phyloP scores from a whole-genome alignment of 2,113 vertebrate species.

The Scolopax mira region DNA sequence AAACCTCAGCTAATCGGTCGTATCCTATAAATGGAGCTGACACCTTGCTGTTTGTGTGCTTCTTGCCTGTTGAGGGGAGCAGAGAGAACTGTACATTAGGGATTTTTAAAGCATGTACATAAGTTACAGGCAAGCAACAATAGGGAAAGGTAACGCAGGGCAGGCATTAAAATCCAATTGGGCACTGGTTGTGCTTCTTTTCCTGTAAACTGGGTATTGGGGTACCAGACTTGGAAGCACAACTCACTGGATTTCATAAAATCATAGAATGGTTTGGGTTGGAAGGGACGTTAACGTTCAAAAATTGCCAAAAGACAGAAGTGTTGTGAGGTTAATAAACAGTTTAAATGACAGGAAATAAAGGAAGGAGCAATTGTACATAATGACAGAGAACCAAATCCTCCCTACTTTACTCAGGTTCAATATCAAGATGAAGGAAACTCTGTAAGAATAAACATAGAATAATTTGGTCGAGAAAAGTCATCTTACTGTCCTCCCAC shows the following conservation, averaged over 20 bases:
- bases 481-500: not conserved
- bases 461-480: not conserved
- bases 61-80: not conserved
- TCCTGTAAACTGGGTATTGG: not conserved
- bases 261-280: not conserved
- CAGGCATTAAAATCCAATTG: slow-evolving; percentile 9
- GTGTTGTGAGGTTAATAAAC: not conserved
- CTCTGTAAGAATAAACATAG: not conserved
- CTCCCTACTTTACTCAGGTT: not conserved
- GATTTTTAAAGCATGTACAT: not conserved
- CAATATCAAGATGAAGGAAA: not conserved
- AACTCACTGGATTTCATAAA: not conserved
- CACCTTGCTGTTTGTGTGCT: not conserved
- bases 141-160: not conserved
- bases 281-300: not conserved
- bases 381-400: not conserved
- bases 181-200: not conserved
- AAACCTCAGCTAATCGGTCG: not conserved
- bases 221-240: not conserved
- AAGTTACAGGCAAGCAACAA: not conserved
- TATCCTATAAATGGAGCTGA: not conserved
- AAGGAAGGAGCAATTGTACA: not conserved
- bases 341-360: not conserved
- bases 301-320: not conserved
- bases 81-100: not conserved